Base-by-base conservation (phyloP, 2,113 vertebrate genomes). In the Isichthys henryi region DNA sequence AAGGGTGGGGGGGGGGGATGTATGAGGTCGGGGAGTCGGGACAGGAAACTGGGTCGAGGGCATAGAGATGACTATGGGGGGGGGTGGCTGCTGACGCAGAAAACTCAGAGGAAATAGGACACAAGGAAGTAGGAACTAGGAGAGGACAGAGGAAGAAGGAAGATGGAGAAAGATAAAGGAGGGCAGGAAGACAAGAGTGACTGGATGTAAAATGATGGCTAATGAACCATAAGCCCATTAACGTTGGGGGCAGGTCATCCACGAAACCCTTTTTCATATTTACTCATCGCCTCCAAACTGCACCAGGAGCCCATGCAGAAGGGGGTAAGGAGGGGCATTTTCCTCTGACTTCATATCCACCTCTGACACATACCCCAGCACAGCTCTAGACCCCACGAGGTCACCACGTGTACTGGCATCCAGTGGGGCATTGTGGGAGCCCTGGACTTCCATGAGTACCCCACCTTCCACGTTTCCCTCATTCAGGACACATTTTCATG, bases 151-250 rank as follows among this genome's bases (percentile, higher is more conserved):
- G 31, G 7, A 46, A 82, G 45, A 66, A 4, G n/a, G 46, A 85
- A 62, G 46, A 2, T 77, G 5, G 90, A 62, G 49, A 86, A 50
- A 62, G 21, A 53, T 45, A 19, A 11, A 31, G 58, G 58, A 43
- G 88, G 46, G 88, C 66, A n/a, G 48, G 46, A n/a, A 21, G n/a
- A 19, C 4, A 2, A 11, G 8, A 53, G 85, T 1, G 15, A 31
- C 91, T 93, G 15, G 31, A 90, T 88, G 53, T 1, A 91, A 91
- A 62, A 50, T 52, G 83, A 31, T 13, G 83, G 83, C 62, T 27
- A 66, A 49, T 23, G 45, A 11, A 85, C 45, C 83, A n/a, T 27
- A 6, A 27, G n/a, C 48, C 21, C 45, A 49, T 48, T 85, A 48
- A n/a, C 45, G 9, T 15, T 46, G 45, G 21, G 82, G 82, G n/a